Evolutionary conservation across 2,113 vertebrate genomes (phyloP).

Genomic region (Rhipidura dahli): DNA sequence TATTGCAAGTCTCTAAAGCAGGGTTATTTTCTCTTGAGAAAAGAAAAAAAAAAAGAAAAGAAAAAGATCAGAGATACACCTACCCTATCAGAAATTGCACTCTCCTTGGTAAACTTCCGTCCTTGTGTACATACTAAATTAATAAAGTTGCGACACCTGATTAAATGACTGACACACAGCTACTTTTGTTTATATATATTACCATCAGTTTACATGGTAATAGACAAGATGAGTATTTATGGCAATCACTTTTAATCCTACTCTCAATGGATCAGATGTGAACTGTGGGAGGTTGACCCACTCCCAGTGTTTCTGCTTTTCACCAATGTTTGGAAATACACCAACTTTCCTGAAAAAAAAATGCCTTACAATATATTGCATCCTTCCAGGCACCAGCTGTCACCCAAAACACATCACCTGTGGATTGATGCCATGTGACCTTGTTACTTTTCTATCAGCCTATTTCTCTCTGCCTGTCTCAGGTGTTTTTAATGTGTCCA

Average conservation of each 20-base stretch:
- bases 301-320: not conserved
- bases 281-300: slow-evolving; percentile 35
- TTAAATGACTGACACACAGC: not conserved
- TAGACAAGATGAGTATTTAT: slow-evolving; percentile 3
- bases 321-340: slow-evolving; percentile 21
- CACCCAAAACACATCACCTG: slow-evolving; percentile 9
- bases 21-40: not conserved
- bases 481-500: not conserved
- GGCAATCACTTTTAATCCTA: not conserved
- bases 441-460: not conserved
- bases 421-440: not conserved
- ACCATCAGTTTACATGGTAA: slow-evolving; percentile 1
- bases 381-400: slow-evolving; percentile 9
- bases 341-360: not conserved
- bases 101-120: not conserved
- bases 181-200: slow-evolving; percentile 32
- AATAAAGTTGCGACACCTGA: not conserved
- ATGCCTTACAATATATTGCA: not conserved
- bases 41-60: not conserved
- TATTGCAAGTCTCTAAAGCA: not conserved
- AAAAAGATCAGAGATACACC: not conserved
- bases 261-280: slow-evolving; percentile 8
- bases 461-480: not conserved
- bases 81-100: not conserved
- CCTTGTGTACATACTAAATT: not conserved